Evolutionary conservation across 2,888 invertebrate genomes (phyloP).

Genomic region (Drosophila flavopinicola): DNA sequence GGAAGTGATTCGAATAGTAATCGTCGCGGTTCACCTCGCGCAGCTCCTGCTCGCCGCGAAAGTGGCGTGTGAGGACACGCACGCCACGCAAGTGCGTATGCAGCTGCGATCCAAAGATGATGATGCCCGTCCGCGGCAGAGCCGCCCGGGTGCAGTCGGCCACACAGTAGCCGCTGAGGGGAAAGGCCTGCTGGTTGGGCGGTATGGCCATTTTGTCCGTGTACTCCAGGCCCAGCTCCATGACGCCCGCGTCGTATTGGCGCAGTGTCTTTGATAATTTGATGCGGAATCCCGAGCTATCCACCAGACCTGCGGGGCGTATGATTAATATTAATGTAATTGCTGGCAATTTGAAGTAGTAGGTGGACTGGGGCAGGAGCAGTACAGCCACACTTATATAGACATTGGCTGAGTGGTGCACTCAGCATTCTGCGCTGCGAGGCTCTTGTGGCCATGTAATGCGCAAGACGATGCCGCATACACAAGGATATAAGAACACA

Average conservation of each 20-base stretch:
- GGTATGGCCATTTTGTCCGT: slow-evolving; percentile 99
- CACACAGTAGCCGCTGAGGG: slow-evolving; percentile 94
- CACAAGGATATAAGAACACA: slow-evolving; percentile 18
- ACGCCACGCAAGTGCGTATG: slow-evolving; percentile 97
- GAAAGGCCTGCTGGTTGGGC: slow-evolving; percentile 90
- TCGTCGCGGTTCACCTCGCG: slow-evolving; percentile 94
- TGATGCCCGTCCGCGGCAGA: slow-evolving; percentile 92
- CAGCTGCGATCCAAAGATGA: slow-evolving; percentile 97
- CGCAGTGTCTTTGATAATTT: slow-evolving; percentile 91
- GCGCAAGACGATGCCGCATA: slow-evolving; percentile 35
- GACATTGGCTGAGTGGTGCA: slow-evolving; percentile 43
- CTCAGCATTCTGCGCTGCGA: slow-evolving; percentile 34
- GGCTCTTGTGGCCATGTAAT: slow-evolving; percentile 46
- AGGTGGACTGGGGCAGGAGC: not conserved
- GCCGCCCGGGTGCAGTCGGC: slow-evolving; percentile 96
- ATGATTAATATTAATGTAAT: slow-evolving; percentile 61
- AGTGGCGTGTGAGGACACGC: slow-evolving; percentile 93
- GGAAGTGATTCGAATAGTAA: slow-evolving; percentile 99
- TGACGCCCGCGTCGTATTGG: slow-evolving; percentile 95
- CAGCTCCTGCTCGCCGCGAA: slow-evolving; percentile 92
- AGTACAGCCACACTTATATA: not conserved
- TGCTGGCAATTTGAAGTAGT: slow-evolving; percentile 11
- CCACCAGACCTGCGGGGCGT: slow-evolving; percentile 88
- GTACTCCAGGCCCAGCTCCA: slow-evolving; percentile 98
- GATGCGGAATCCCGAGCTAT: slow-evolving; percentile 95